phyloP scores from a whole-genome alignment of 2,113 vertebrate genomes.

The Cephalophus harveyi region DNA sequence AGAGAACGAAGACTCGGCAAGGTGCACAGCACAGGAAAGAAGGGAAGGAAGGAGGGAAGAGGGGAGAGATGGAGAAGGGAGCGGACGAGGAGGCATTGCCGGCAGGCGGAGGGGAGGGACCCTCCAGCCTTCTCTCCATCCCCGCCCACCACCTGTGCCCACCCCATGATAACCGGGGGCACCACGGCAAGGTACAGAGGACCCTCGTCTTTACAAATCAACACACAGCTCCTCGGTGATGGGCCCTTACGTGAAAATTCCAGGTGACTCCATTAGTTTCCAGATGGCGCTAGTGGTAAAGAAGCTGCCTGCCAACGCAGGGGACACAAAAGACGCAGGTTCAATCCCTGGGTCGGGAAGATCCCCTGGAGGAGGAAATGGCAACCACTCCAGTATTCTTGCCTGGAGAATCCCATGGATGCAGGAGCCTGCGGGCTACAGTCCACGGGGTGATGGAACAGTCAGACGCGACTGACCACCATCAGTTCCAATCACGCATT shows the following conservation, averaged over 20 bases:
- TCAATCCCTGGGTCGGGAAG: rapidly evolving
- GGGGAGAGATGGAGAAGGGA: neutral
- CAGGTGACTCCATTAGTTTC: neutral
- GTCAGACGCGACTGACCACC: rapidly evolving
- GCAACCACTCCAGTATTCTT: neutral
- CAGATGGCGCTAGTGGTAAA: neutral
- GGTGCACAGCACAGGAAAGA: neutral
- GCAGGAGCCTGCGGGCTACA: neutral
- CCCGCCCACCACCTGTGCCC: neutral
- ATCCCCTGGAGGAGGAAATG: neutral
- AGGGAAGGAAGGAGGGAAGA: neutral
- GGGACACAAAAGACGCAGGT: neutral
- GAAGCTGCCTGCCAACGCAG: neutral
- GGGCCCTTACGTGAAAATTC: rapidly evolving
- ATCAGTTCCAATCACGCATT: neutral
- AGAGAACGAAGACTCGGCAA: neutral
- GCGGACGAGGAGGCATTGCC: rapidly evolving
- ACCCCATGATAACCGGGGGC: neutral
- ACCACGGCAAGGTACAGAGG: neutral
- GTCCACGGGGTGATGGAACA: neutral
- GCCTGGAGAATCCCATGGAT: neutral
- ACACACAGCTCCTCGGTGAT: neutral
- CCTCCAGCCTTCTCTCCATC: neutral
- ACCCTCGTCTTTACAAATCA: no score
- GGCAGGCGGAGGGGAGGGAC: neutral